Evolutionary conservation across 2,113 vertebrate species (phyloP).

Genomic region (Melanocharis versteri): DNA sequence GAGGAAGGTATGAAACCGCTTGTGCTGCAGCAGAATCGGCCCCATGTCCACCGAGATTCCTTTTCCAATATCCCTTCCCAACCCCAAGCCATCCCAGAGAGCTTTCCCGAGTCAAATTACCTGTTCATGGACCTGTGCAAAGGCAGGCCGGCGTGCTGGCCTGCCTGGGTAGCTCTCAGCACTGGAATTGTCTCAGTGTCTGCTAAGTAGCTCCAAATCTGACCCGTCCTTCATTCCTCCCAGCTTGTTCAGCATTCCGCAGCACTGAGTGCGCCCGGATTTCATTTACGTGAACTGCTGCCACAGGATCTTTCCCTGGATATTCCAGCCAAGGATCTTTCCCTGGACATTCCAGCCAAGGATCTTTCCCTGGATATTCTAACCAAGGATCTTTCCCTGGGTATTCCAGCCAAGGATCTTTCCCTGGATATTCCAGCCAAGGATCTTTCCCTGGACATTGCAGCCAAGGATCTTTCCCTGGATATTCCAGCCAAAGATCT

Average conservation of each 20-base stretch:
- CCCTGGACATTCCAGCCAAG: not conserved
- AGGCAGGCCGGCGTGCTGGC: not conserved
- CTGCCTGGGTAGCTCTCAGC: not conserved
- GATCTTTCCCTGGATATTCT: not conserved
- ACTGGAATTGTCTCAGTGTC: not conserved
- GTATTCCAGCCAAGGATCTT: rapidly evolving
- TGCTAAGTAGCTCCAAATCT: not conserved
- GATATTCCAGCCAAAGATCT: rapidly evolving
- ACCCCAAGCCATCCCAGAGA: not conserved
- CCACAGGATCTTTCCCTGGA: not conserved
- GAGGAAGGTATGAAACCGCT: not conserved
- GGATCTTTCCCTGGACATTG: too few relatives aligned
- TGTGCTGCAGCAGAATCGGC: not conserved
- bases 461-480: not conserved
- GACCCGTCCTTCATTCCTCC: not conserved
- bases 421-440: not conserved
- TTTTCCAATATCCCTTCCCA: not conserved
- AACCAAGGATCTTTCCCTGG: not conserved
- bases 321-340: not conserved
- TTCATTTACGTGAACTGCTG: not conserved
- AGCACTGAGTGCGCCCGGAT: not conserved
- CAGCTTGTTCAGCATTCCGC: not conserved
- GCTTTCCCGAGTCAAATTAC: not conserved
- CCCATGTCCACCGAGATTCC: not conserved
- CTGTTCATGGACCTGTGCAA: not conserved